Evolutionary conservation across 2,888 invertebrate species (phyloP).

Genomic region (Tetragonisca angustula): DNA sequence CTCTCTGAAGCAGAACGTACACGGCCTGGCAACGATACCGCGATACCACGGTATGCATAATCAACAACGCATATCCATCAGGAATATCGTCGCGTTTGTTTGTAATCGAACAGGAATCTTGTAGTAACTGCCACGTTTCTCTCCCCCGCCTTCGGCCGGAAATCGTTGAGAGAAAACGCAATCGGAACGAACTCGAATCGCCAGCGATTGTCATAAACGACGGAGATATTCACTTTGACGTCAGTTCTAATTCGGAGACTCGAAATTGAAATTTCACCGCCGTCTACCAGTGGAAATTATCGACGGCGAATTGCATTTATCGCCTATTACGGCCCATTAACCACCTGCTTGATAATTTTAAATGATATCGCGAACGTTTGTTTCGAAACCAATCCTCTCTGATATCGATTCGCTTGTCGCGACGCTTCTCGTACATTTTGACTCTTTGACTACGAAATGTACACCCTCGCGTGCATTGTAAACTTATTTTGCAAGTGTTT

Average conservation of each 20-base stretch:
- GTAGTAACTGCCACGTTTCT: background rate
- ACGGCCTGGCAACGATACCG: constrained; percentile 37
- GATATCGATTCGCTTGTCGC: no score
- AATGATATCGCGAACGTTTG: no score
- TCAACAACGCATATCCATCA: constrained; percentile 46
- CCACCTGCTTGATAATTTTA: no score
- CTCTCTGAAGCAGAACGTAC: constrained; percentile 36
- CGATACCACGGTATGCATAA: constrained; percentile 43
- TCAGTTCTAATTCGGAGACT: background rate
- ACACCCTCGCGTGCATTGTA: no score
- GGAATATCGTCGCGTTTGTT: constrained; percentile 23
- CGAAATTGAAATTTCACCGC: background rate
- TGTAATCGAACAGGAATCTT: constrained; percentile 1
- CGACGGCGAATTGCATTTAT: background rate
- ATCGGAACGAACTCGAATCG: background rate
- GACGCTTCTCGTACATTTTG: no score
- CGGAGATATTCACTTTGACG: background rate
- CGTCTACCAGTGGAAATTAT: background rate
- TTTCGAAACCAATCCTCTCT: no score
- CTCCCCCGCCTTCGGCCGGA: background rate
- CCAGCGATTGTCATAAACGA: background rate
- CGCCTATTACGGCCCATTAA: no score
- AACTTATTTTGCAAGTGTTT: no score
- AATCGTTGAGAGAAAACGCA: background rate
- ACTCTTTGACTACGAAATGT: no score